Conservation (phyloP, 1,140 invertebrate genomes). For the Homalodisca vitripennis region DNA sequence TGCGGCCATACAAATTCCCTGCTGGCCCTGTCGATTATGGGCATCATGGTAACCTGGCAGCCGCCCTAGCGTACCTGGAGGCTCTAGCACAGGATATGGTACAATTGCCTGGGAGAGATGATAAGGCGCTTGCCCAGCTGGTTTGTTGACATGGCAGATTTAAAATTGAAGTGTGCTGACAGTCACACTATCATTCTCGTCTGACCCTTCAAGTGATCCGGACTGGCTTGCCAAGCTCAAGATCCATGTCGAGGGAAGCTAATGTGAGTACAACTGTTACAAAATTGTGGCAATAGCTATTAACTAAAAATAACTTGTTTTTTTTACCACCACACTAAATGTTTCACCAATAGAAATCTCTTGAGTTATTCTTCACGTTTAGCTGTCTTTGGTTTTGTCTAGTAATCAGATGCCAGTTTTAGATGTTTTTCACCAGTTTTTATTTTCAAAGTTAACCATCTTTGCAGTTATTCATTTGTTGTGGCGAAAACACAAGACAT, state of each 20-base stretch:
- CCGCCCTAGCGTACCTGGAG: slow-evolving; percentile 81
- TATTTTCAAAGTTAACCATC: too few species aligned
- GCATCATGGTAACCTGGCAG: slow-evolving; percentile 34
- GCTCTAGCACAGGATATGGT: slow-evolving; percentile 59
- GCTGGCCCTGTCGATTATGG: slow-evolving; percentile 74
- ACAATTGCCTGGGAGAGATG: slow-evolving; percentile 32
- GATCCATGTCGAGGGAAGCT: slow-evolving; percentile 26
- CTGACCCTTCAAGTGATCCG: slow-evolving; percentile 36
- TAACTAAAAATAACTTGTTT: too few species aligned
- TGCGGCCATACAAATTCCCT: slow-evolving; percentile 70
- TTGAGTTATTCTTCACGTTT: too few species aligned
- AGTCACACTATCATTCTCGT: slow-evolving; percentile 26
- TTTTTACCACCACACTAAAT: too few species aligned
- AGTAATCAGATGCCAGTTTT: too few species aligned
- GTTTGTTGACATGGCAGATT: slow-evolving; percentile 35
- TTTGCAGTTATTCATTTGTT: too few species aligned
- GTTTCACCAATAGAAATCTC: too few species aligned
- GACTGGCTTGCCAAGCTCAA: slow-evolving; percentile 37
- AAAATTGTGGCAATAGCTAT: too few species aligned
- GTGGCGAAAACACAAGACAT: too few species aligned
- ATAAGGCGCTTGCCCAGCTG: slow-evolving; percentile 7
- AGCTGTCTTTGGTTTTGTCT: too few species aligned
- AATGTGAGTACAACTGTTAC: too few species aligned
- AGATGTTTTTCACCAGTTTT: too few species aligned
- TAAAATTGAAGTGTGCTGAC: slow-evolving; percentile 35